A percentile compares a stretch with the other conserved stretches of the same genome.
Evolutionary conservation across 2,113 vertebrate species (phyloP).

Genomic region (Rafetus swinhoei): DNA sequence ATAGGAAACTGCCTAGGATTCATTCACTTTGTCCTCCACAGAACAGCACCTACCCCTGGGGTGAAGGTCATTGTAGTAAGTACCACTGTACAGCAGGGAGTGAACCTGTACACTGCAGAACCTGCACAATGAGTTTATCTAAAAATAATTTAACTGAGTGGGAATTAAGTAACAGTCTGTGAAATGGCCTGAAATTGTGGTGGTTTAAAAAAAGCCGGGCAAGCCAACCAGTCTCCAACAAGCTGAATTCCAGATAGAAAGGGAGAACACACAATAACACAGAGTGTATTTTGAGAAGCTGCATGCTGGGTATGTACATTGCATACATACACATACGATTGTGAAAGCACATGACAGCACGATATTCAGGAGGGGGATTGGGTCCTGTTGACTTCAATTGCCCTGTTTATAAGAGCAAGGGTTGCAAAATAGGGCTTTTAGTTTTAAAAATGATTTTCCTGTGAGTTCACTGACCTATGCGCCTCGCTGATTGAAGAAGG

Average conservation of each 20-base stretch:
- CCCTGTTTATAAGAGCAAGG: neutral
- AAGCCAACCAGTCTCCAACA: neutral
- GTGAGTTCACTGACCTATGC: neutral
- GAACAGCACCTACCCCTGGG: neutral
- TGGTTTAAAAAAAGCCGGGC: neutral
- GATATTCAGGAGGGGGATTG: neutral
- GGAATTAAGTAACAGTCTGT: neutral
- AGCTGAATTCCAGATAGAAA: rapidly evolving
- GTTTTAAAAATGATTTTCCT: neutral
- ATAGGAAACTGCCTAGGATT: neutral
- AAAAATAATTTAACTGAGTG: neutral
- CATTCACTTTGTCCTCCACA: neutral
- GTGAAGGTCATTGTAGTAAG: neutral
- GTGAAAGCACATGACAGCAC: rapidly evolving
- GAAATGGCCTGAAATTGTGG: neutral
- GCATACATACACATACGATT: neutral
- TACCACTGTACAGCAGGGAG: neutral
- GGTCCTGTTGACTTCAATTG: neutral
- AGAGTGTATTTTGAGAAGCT: neutral
- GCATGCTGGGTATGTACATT: neutral
- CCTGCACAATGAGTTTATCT: neutral
- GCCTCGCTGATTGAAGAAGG: slow-evolving; percentile 23
- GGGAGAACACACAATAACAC: neutral
- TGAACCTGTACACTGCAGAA: rapidly evolving
- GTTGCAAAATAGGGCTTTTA: neutral